phyloP scores from a whole-genome alignment of 2,888 invertebrate genomes.

The Crepidodera aurea region DNA sequence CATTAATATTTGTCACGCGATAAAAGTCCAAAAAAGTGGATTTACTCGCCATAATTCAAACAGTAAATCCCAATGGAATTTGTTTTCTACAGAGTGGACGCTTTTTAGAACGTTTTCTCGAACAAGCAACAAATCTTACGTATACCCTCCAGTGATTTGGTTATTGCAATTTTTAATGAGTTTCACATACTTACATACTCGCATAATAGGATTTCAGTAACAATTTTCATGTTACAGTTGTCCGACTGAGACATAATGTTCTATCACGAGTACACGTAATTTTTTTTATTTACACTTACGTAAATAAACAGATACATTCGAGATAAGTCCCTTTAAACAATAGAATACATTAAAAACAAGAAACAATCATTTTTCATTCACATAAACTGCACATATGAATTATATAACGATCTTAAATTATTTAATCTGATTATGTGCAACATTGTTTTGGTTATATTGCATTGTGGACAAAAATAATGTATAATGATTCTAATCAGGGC shows the following conservation, averaged over 20 bases:
- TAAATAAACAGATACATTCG: slow-evolving; percentile 13
- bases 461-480: neutral
- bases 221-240: neutral
- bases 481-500: too few species aligned
- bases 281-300: slow-evolving; percentile 12
- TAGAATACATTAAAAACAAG: slow-evolving; percentile 13
- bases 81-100: too few species aligned
- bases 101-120: too few species aligned
- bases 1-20: too few species aligned
- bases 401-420: slow-evolving; percentile 15
- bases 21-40: too few species aligned
- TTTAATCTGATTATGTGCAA: neutral
- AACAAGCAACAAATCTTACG: too few species aligned
- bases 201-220: neutral
- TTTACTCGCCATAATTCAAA: too few species aligned
- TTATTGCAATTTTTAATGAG: neutral
- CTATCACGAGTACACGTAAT: slow-evolving; percentile 1
- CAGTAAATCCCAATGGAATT: too few species aligned
- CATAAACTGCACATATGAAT: slow-evolving; percentile 13
- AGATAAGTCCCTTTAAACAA: slow-evolving; percentile 21
- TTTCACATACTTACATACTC: neutral
- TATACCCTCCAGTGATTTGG: too few species aligned
- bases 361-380: slow-evolving; percentile 16
- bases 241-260: slow-evolving; percentile 4
- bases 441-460: neutral